These are phyloP conservation scores for Spea multiplicata DNA, from an alignment of 2,113 vertebrate species.

Conservation along the genomic window DNA sequence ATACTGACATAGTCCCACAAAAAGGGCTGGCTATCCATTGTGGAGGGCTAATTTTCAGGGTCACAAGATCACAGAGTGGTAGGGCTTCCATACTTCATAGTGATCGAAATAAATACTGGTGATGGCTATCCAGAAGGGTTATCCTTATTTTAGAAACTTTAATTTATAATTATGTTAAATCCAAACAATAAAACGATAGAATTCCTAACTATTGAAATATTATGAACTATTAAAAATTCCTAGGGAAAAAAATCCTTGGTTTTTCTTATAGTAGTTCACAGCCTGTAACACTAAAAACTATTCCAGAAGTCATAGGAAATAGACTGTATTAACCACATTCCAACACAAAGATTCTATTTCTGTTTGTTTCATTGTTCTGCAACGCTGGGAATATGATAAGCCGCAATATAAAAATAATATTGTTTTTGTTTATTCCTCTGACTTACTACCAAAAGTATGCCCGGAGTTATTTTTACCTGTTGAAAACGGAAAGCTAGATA, in stretches of 20 bases:
- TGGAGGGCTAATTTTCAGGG: too few species aligned
- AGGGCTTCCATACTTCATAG: too few species aligned
- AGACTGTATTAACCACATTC: conserved; percentile 19
- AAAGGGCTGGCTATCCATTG: too few species aligned
- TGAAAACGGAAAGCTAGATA: conserved; percentile 17
- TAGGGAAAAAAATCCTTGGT: conserved; percentile 6
- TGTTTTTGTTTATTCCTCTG: conserved; percentile 46
- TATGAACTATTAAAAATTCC: background rate
- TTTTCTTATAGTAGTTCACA: background rate
- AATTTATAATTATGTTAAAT: too few species aligned
- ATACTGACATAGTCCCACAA: too few species aligned
- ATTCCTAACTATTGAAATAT: too few species aligned
- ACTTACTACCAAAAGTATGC: conserved; percentile 42
- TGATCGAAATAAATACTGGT: too few species aligned
- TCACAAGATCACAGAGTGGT: too few species aligned
- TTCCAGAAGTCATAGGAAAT: conserved; percentile 39
- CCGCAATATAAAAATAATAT: conserved; percentile 23
- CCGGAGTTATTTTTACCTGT: conserved; percentile 45
- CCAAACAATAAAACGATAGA: too few species aligned
- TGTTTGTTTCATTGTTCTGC: conserved; percentile 41
- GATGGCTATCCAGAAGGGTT: too few species aligned
- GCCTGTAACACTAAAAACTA: conserved; percentile 33
- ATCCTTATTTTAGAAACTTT: too few species aligned
- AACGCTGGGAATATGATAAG: conserved; percentile 30
- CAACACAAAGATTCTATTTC: conserved; percentile 32